These are phyloP conservation scores for Luperina testacea DNA, from an alignment of 2,888 invertebrate species.

Conservation along the genomic window DNA sequence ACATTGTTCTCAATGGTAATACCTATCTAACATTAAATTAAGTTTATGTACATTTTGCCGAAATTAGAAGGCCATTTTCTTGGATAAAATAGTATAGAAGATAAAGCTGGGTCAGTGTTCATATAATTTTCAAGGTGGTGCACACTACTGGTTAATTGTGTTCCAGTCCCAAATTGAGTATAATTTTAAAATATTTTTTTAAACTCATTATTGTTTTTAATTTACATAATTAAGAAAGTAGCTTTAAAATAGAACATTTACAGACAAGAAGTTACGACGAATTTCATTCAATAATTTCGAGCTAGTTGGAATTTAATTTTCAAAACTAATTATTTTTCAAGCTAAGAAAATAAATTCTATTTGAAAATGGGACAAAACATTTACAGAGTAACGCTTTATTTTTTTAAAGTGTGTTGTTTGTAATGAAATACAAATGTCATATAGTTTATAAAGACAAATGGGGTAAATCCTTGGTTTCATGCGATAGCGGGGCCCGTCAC, in stretches of 20 bases:
- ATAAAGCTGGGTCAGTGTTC: conserved; percentile 24
- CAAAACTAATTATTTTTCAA: not conserved
- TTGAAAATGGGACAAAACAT: not conserved
- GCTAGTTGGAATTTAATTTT: not conserved
- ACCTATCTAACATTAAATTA: conserved; percentile 69
- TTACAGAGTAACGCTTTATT: not conserved
- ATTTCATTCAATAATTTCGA: not conserved
- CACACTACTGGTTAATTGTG: conserved; percentile 26
- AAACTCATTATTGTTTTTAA: not conserved
- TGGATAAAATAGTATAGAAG: conserved; percentile 40
- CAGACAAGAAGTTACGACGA: not conserved
- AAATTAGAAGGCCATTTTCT: conserved; percentile 74
- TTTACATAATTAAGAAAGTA: not conserved
- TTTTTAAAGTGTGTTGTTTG: not conserved
- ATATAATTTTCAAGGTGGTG: conserved; percentile 29
- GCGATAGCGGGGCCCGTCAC: not conserved
- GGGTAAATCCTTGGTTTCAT: not conserved
- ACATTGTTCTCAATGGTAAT: conserved; percentile 56
- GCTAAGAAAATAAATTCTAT: not conserved
- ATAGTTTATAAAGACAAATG: not conserved
- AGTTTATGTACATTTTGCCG: conserved; percentile 67
- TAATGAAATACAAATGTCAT: not conserved
- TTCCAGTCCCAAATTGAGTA: conserved; percentile 22
- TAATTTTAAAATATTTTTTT: not conserved
- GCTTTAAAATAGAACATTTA: not conserved